Base-by-base conservation (phyloP, 2,797 vertebrate genomes). In the Sebastes elongatus region DNA sequence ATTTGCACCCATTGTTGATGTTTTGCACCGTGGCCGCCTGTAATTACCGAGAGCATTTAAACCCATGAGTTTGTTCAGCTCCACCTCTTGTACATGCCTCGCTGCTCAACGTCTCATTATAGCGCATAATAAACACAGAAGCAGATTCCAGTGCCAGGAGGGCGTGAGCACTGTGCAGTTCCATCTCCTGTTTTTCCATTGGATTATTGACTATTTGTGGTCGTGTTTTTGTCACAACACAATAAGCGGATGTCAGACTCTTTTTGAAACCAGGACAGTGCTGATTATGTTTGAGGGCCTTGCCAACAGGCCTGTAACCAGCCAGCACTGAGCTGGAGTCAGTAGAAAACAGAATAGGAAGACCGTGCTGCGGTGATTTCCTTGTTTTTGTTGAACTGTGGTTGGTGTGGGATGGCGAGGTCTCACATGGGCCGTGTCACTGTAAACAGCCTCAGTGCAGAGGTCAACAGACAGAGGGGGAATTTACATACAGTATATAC, bases 341-440 rank as follows among this genome's bases (percentile, higher is more conserved):
- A 32, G 52, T 18, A 33, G 67, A 82, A 59, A 55, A 59, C 16
- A 9, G 69, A 57, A 59, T 33, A 68, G 83, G 71, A 68, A 86
- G 81, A 56, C 38, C 53, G 22, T 9, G 57, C 68, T 22, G 63
- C 81, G 59, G 78, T 46, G 80, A 81, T 88, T 91, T 92, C 84
- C 85, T 90, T 91, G 86, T 92, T 92, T 92, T 89, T 85, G 74
- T 87, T 71, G 63, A 82, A 74, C 85, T 89, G 89, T 70, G 90
- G 89, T 91, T 71, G 74, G 2, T 66, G 77, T 83, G 85, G 80
- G 74, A 73, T 59, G 84, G 78, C 22, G 23, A 13, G 33, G 76
- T 80, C 82, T 82, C 84, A 74, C 81, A 82, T 87, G 86, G 74
- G 86, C 76, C 60, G 68, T 46, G 75, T 84, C 77, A 69, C 16